phyloP scores from a whole-genome alignment of 2,797 vertebrate species.

The Malurus leucopterus region DNA sequence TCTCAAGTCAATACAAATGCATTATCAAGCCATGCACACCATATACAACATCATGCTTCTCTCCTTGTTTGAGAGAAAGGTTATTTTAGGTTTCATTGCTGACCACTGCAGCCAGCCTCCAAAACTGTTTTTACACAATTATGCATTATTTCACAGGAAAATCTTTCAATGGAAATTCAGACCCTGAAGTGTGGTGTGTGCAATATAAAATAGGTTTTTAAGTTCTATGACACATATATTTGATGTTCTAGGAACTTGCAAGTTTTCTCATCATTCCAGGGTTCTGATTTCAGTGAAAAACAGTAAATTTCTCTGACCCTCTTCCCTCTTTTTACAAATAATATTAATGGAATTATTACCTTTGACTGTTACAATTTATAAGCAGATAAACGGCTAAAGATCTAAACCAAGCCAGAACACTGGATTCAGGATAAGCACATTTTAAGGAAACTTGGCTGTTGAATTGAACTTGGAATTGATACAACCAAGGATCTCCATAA shows the following conservation, averaged over 20 bases:
- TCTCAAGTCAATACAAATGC: neutral
- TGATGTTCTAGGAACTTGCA: neutral
- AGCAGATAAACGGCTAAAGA: neutral
- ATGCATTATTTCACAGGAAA: neutral
- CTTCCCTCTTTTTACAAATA: neutral
- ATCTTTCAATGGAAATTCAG: accelerated
- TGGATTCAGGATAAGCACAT: neutral
- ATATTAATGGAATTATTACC: neutral
- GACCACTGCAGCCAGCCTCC: neutral
- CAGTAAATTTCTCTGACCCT: neutral
- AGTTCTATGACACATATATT: neutral
- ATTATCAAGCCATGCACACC: neutral
- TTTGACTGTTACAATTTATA: neutral
- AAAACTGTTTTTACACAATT: neutral
- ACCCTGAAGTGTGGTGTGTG: neutral
- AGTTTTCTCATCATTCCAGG: neutral
- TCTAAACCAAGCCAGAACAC: neutral
- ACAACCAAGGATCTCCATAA: neutral
- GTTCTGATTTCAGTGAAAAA: neutral
- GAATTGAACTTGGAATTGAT: neutral
- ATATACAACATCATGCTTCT: neutral
- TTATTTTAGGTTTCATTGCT: neutral
- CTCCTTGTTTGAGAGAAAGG: neutral
- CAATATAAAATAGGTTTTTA: neutral
- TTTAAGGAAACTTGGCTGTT: neutral